Base-by-base conservation (phyloP, 1,140 invertebrate species). In the Penaeus indicus region DNA sequence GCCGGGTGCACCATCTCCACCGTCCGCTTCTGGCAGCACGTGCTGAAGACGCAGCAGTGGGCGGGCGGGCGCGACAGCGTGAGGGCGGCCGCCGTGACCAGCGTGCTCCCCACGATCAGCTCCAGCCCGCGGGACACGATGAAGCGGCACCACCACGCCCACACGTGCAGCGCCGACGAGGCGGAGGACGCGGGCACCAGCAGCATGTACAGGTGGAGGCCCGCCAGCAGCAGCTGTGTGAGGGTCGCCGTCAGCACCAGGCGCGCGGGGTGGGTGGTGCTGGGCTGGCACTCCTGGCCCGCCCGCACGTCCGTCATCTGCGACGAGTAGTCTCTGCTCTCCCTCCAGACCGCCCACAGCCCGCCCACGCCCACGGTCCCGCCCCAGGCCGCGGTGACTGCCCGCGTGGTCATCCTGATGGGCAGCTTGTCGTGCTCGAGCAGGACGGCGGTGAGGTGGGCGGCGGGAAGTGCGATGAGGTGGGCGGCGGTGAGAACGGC, bases 301-400 rank as follows among this genome's bases (percentile, higher is more conserved):
- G 54, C 80, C n/a, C 54, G 32, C 32, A 63, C 61, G 16, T 72
- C 82, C 19, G 69, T 79, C 69, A 86, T 13, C 1, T 64, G 61
- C 8, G 72, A 21, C 3, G 67, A 84, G 22, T 62, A 16, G 25
- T 62, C 69, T 42, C 81, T 75, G 69, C 81, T 77, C 8, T 69
- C 72, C 27, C 79, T 47, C 87, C 87, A 88, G 22, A 83, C 87
- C 25, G 87, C 81, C 81, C 81, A 88, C 69, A 88, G n/a, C 60
- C 87, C 81, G 7, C 61, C 87, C 69, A 84, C 67, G 32, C 87
- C 87, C 75, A 88, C 72, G 2, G 61, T 42, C 0, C 47, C 72
- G 22, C 87, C 87, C 81, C 81, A 88, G 80, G 69, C 42, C 22
- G 82, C 75, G 42, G 87, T 62, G 27, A 82, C 60, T 1, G 69